Percentiles rank a stretch among this genome's conserved stretches.
Evolutionary conservation across 2,113 vertebrate genomes (phyloP).

Genomic region (Caranx melampygus): DNA sequence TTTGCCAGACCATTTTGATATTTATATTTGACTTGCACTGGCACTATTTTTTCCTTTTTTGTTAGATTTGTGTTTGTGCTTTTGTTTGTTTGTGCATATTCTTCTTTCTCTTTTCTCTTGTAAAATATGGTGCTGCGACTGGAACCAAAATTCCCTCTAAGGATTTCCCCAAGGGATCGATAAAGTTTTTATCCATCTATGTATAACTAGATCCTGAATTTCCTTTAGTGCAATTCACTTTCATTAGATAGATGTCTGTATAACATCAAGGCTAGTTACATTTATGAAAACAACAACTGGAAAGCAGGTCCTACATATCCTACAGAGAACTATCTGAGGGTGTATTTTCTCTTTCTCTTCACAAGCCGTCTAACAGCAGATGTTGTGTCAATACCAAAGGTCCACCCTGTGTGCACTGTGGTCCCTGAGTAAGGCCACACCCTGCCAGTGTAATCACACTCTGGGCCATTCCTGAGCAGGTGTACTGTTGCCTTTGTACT

Average conservation of each 20-base stretch:
- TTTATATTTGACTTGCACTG: too few relatives aligned
- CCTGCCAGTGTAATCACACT: conserved; percentile 62
- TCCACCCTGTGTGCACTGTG: conserved; percentile 67
- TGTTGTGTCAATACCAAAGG: conserved; percentile 80
- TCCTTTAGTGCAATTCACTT: too few relatives aligned
- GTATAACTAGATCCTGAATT: too few relatives aligned
- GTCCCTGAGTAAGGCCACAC: conserved; percentile 72
- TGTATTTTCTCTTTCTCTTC: conserved; percentile 30
- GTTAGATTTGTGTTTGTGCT: too few relatives aligned
- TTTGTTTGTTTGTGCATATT: too few relatives aligned
- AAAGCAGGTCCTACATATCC: not conserved
- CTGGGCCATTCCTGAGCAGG: conserved; percentile 4
- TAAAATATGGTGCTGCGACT: too few relatives aligned
- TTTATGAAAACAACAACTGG: not conserved
- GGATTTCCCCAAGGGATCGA: too few relatives aligned
- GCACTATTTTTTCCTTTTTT: too few relatives aligned
- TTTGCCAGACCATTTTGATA: too few relatives aligned
- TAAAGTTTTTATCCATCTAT: too few relatives aligned
- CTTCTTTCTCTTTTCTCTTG: too few relatives aligned
- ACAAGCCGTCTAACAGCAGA: conserved; percentile 8
- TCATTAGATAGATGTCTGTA: not conserved
- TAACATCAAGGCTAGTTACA: not conserved
- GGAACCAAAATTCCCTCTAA: too few relatives aligned
- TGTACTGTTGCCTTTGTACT: conserved; percentile 26
- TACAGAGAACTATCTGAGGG: not conserved